Evolutionary conservation across 2,113 vertebrate genomes (phyloP).

Genomic region (Nyctereutes procyonoides): DNA sequence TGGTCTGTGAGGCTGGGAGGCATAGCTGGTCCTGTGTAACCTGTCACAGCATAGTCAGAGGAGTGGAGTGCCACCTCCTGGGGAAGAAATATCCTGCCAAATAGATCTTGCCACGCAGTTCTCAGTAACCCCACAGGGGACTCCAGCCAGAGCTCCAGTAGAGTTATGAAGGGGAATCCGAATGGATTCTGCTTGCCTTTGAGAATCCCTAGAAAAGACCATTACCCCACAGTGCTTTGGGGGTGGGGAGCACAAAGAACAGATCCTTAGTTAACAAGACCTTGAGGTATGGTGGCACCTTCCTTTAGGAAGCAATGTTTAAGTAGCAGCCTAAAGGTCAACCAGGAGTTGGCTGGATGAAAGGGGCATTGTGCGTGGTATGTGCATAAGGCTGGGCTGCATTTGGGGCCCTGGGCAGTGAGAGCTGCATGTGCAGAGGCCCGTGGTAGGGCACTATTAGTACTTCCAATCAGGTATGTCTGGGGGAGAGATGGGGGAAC

Average conservation of each 20-base stretch:
- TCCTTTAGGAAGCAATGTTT: neutral
- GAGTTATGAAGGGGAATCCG: neutral
- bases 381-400: neutral
- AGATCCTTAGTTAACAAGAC: neutral
- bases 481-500: neutral
- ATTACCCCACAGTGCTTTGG: neutral
- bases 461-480: neutral
- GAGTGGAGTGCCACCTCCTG: neutral
- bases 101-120: neutral
- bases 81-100: neutral
- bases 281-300: neutral
- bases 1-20: neutral
- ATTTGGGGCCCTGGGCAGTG: neutral
- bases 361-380: too few species aligned
- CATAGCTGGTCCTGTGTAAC: neutral
- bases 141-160: neutral
- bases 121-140: neutral
- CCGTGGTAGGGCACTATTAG: neutral
- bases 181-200: neutral
- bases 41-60: neutral
- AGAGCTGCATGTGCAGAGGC: neutral
- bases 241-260: neutral
- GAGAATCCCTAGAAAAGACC: neutral
- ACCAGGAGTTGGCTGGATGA: neutral
- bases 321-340: neutral